Evolutionary conservation across 2,888 invertebrate species (phyloP), one percentile per base, ranked within the genome.

Genomic region (Hyposoter dolosus): DNA sequence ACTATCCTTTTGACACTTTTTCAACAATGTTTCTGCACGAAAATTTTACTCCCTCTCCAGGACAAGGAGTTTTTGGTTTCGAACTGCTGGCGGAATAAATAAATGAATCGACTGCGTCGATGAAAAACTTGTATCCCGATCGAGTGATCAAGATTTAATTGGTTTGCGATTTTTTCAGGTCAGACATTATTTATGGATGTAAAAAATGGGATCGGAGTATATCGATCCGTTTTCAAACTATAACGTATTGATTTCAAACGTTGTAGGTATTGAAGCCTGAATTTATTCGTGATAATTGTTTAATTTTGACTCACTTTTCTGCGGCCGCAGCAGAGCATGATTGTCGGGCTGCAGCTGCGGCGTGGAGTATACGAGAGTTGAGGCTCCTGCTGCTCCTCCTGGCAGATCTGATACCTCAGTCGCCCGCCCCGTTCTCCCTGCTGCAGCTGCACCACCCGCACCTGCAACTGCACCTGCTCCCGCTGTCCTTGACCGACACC

Each of bases 271-370:
- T 45, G 68, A 17, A 9, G 15, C n/a, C 17, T 28, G n/a, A 32
- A 50, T 71, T 71, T 32, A 35, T 65, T 65, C 2, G 6, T 28
- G 60, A 60, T 15, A 15, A 60, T 35, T 35, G 65, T 19, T 65
- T n/a, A 35, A 65, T 9, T 17, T 65, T 9, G 35, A 92, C 95
- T 96, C 95, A 98, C 98, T 97, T 98, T 98, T 96, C 98, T 97
- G 95, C 98, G 97, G 96, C 98, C 98, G 96, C 98, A 98, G 96
- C 98, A 98, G 96, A 98, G 97, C 98, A 98, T 98, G 96, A 96
- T 97, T 97, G 97, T 97, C 97, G 97, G 96, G 96, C 96, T 91
- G 96, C 95, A 95, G 95, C 95, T 95, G 95, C 95, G 95, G 95
- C 94, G 91, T 90, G 92, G 90, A 91, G 92, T 90, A 86, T 91